Conservation (phyloP, 2,113 vertebrate genomes). For the Ranitomeya variabilis region DNA sequence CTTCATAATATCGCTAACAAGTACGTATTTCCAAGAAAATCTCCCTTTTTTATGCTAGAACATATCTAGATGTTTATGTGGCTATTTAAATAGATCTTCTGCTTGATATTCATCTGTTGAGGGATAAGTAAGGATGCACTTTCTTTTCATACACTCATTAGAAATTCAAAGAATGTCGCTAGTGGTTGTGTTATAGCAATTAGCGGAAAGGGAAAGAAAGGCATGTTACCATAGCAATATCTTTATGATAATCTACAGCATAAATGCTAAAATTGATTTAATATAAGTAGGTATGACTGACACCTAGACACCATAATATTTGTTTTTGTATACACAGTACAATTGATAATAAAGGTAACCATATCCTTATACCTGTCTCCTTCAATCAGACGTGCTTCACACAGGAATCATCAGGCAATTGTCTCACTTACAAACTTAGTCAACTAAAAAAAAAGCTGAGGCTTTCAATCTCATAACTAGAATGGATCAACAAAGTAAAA, state of each 20-base stretch:
- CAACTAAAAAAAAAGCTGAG: neutral
- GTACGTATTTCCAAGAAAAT: neutral
- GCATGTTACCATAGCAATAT: constrained; percentile 81
- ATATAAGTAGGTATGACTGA: constrained; percentile 80
- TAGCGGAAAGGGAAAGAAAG: constrained; percentile 75
- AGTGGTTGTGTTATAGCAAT: constrained; percentile 79
- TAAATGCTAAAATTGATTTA: constrained; percentile 82
- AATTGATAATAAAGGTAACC: constrained; percentile 75
- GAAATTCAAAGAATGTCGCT: constrained; percentile 81
- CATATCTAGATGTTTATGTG: constrained; percentile 60
- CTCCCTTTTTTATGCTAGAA: neutral
- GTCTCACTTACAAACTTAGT: neutral
- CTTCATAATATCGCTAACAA: too few species aligned
- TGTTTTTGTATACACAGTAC: constrained; percentile 80
- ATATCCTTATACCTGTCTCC: constrained; percentile 74
- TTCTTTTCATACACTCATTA: constrained; percentile 76
- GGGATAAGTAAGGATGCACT: constrained; percentile 67
- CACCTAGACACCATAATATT: constrained; percentile 78
- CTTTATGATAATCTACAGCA: constrained; percentile 81
- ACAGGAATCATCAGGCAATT: neutral
- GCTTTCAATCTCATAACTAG: neutral
- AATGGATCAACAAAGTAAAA: neutral
- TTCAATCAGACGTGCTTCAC: constrained; percentile 69
- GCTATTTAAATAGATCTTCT: constrained; percentile 66
- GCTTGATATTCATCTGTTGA: constrained; percentile 65